phyloP scores from a whole-genome alignment of 2,888 invertebrate species.

The Himalopsyche tibetana region DNA sequence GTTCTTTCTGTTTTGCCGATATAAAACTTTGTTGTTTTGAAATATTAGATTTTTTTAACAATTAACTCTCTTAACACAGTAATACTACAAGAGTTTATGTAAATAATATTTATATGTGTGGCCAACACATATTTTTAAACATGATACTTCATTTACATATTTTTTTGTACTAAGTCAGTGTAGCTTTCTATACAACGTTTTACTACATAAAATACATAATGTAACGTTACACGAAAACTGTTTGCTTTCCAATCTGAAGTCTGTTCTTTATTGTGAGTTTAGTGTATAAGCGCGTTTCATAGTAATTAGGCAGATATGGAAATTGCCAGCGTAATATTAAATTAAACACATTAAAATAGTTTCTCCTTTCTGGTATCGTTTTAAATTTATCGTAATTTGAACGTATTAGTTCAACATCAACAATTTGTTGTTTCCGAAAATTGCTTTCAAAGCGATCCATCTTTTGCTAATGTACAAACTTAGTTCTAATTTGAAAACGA shows the following conservation, averaged over 20 bases:
- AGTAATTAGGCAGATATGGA: background rate
- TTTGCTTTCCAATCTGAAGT: conserved; percentile 42
- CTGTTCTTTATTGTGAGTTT: conserved; percentile 2
- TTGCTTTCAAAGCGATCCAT: conserved; percentile 13
- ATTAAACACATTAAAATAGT: conserved; percentile 18
- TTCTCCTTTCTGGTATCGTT: background rate
- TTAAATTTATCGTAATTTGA: background rate
- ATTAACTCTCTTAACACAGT: too few species aligned
- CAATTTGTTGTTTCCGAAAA: conserved; percentile 31
- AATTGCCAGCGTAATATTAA: conserved; percentile 13
- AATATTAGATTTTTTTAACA: too few species aligned
- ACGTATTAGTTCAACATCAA: background rate
- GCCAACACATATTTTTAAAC: too few species aligned
- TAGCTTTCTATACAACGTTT: too few species aligned
- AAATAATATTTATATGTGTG: too few species aligned
- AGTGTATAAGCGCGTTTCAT: background rate
- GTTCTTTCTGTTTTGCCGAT: too few species aligned
- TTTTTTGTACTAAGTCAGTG: too few species aligned
- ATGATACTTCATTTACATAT: too few species aligned
- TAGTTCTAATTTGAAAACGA: conserved; percentile 37
- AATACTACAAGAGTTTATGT: too few species aligned
- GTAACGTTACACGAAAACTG: background rate
- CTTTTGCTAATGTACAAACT: conserved; percentile 32
- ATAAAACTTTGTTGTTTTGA: too few species aligned
- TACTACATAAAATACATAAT: background rate